Percentiles rank a stretch among this genome's conserved stretches.
phyloP scores from a whole-genome alignment of 2,113 vertebrate species.

The Nettapus auritus region DNA sequence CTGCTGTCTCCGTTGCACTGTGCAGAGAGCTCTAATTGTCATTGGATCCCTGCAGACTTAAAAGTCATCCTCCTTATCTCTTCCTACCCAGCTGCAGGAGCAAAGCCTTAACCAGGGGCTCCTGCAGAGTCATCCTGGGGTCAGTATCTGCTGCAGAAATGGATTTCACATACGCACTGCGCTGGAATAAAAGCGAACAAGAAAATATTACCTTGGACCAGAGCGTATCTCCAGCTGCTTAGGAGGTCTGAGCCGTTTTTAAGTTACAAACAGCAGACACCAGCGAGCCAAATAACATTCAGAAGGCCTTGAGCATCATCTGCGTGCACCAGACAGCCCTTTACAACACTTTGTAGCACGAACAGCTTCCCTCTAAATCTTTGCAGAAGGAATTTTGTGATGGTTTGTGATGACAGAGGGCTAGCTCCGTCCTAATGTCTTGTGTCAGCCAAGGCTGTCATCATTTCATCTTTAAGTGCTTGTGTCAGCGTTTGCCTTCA shows the following conservation, averaged over 20 bases:
- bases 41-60: not conserved
- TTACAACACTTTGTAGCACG: not conserved
- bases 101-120: not conserved
- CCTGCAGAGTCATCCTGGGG: not conserved
- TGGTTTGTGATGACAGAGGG: not conserved
- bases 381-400: not conserved
- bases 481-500: not conserved
- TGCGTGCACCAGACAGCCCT: not conserved
- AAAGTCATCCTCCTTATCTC: not conserved
- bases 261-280: not conserved
- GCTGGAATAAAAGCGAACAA: not conserved
- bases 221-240: rapidly evolving
- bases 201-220: not conserved
- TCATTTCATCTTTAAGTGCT: not conserved
- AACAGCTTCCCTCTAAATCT: not conserved
- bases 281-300: not conserved
- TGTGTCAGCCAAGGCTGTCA: not conserved
- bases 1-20: not conserved
- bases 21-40: not conserved
- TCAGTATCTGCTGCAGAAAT: not conserved
- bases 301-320: not conserved
- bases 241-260: not conserved
- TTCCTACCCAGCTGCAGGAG: not conserved
- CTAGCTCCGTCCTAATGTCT: rapidly evolving
- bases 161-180: not conserved